phyloP scores from a whole-genome alignment of 2,113 vertebrate genomes.

The Chitala chitala region DNA sequence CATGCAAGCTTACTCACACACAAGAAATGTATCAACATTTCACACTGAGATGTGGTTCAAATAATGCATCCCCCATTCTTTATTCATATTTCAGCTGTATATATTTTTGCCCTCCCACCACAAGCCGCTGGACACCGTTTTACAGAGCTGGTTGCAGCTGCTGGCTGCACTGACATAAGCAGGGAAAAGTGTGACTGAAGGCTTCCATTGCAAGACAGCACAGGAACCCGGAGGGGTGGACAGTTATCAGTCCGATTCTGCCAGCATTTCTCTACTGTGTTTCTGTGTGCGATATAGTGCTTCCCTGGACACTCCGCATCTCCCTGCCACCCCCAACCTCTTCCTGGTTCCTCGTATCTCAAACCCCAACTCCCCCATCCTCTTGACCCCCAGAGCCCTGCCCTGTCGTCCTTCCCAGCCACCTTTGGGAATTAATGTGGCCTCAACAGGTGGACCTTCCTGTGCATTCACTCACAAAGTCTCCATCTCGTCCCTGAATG shows the following conservation, averaged over 20 bases:
- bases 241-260: neutral
- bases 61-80: slow-evolving; percentile 25
- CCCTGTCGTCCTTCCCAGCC: no score
- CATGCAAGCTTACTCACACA: slow-evolving; percentile 27
- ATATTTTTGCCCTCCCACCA: neutral
- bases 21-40: neutral
- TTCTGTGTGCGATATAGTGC: slow-evolving; percentile 20
- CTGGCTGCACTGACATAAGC: neutral
- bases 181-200: neutral
- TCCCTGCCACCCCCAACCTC: no score
- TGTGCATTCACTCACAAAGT: neutral
- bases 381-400: no score
- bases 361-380: neutral
- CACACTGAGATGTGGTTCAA: neutral
- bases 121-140: neutral
- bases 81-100: slow-evolving; percentile 9
- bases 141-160: neutral
- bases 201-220: neutral
- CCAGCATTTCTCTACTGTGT: neutral
- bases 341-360: neutral
- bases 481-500: neutral
- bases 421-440: neutral
- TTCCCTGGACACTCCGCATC: neutral
- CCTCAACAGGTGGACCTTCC: slow-evolving; percentile 2
- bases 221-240: neutral